phyloP scores from a whole-genome alignment of 2,797 vertebrate genomes.

The Onychomys leucogaster region DNA sequence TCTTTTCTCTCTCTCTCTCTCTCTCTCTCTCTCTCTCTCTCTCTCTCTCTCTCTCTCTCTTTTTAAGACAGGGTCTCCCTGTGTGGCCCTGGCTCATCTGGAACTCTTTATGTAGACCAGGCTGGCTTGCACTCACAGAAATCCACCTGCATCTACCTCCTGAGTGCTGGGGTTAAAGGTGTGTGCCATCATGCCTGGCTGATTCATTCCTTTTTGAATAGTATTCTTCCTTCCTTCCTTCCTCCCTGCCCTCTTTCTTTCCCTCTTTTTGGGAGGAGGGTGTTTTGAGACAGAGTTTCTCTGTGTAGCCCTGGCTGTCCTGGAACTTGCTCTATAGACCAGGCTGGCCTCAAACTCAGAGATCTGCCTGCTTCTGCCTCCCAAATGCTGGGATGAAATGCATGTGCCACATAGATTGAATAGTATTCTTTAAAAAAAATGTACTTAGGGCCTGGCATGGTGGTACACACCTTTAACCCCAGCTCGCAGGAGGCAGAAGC shows the following conservation, averaged over 20 bases:
- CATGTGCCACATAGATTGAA: not conserved
- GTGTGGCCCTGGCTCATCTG: not conserved
- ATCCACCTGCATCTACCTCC: not conserved
- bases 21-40: too few relatives aligned
- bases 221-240: too few relatives aligned
- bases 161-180: not conserved
- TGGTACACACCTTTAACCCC: not conserved
- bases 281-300: not conserved
- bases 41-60: too few relatives aligned
- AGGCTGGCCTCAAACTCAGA: not conserved
- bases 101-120: not conserved
- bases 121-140: not conserved
- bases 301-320: not conserved
- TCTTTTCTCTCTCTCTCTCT: too few relatives aligned
- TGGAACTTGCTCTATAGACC: not conserved
- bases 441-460: not conserved
- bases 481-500: not conserved
- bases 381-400: not conserved
- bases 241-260: rapidly evolving
- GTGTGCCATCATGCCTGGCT: not conserved
- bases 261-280: too few relatives aligned
- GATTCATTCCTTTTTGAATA: not conserved
- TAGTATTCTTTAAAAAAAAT: not conserved
- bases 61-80: not conserved
- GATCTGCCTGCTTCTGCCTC: not conserved